A percentile compares a stretch with the other conserved stretches of the same genome.
Conservation (phyloP, 53 echinoderm and acorn worm genomes). For the Apostichopus leukothele region DNA sequence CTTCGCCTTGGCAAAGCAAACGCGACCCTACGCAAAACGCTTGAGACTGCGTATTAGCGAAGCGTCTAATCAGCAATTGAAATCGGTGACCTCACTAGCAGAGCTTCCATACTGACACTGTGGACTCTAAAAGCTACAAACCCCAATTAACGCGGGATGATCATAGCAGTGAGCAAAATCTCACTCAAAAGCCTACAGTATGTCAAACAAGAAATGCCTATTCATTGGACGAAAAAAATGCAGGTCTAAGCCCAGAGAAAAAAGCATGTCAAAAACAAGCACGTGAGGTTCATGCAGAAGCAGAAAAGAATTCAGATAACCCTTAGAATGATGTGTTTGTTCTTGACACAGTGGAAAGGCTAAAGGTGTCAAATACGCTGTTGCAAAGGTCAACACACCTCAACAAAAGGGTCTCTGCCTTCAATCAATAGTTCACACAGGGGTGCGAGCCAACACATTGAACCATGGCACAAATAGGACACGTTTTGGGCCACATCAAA, state of each 20-base stretch:
- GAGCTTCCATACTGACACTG: background rate
- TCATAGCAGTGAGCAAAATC: background rate
- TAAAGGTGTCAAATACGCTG: background rate
- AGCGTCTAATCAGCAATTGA: conserved; percentile 21
- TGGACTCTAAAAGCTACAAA: conserved; percentile 1
- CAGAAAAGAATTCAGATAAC: background rate
- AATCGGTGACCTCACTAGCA: conserved; percentile 11
- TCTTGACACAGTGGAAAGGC: background rate
- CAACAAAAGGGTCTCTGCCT: conserved; percentile 44
- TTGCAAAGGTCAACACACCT: conserved; percentile 8
- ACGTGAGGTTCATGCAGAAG: background rate
- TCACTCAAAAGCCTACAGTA: conserved; percentile 53
- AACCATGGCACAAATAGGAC: conserved; percentile 41
- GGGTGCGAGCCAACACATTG: conserved; percentile 21
- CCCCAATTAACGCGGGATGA: background rate
- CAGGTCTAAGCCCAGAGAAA: background rate
- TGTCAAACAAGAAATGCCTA: conserved; percentile 47
- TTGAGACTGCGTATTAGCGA: conserved; percentile 1
- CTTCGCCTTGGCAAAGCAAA: conserved; percentile 25
- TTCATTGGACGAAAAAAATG: conserved; percentile 43
- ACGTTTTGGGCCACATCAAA: conserved; percentile 31
- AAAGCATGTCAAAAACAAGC: background rate
- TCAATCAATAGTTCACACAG: conserved; percentile 46
- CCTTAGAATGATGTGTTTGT: background rate
- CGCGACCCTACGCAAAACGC: conserved; percentile 27